Conservation (phyloP, 1,140 invertebrate species). For the Linepithema humile region DNA sequence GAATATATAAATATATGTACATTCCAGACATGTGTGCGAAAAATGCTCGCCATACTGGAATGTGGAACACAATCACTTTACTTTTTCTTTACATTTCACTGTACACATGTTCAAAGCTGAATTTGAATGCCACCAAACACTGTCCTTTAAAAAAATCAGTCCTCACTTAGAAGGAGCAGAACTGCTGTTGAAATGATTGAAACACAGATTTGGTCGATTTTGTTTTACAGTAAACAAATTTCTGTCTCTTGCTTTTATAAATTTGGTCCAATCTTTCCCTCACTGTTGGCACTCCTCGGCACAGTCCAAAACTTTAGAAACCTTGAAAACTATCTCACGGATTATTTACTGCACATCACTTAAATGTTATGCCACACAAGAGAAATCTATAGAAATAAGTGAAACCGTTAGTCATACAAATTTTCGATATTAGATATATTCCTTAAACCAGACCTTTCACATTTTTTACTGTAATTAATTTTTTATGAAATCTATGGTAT, state of each 20-base stretch:
- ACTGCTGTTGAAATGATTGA: slow-evolving; percentile 41
- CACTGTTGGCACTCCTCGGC: slow-evolving; percentile 66
- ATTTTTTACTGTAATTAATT: slow-evolving; percentile 61
- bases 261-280: slow-evolving; percentile 35
- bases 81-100: slow-evolving; percentile 82
- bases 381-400: slow-evolving; percentile 69
- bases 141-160: slow-evolving; percentile 72
- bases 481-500: slow-evolving; percentile 22
- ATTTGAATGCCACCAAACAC: slow-evolving; percentile 77
- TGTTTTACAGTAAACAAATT: slow-evolving; percentile 30
- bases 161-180: slow-evolving; percentile 58
- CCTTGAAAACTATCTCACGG: slow-evolving; percentile 70
- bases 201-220: slow-evolving; percentile 52
- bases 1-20: slow-evolving; percentile 64
- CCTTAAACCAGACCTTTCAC: slow-evolving; percentile 76
- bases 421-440: slow-evolving; percentile 61
- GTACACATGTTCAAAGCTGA: slow-evolving; percentile 77
- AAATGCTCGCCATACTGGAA: slow-evolving; percentile 73
- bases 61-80: slow-evolving; percentile 81
- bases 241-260: slow-evolving; percentile 35
- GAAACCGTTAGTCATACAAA: slow-evolving; percentile 61
- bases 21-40: slow-evolving; percentile 48
- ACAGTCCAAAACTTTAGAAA: slow-evolving; percentile 63
- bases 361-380: slow-evolving; percentile 72
- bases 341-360: slow-evolving; percentile 74